A percentile compares a stretch with the other conserved stretches of the same genome.
Evolutionary conservation across 2,888 invertebrate species (phyloP).

Genomic region (Pomacea canaliculata): DNA sequence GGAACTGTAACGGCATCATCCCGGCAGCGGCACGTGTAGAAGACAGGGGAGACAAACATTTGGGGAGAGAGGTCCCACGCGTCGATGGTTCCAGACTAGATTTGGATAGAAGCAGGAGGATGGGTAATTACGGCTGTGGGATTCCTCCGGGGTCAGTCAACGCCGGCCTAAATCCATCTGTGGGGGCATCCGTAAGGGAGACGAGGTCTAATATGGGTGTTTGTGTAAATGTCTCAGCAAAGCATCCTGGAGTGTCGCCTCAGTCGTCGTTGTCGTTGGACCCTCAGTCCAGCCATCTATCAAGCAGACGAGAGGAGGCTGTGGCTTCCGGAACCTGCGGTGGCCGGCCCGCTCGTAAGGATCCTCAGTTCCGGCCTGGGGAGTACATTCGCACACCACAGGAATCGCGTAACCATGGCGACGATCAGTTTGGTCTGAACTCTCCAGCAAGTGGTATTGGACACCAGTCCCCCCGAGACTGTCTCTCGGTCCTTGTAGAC

Average conservation of each 20-base stretch:
- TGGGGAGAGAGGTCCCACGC: neutral
- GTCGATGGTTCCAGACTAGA: neutral
- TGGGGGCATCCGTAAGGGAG: no score
- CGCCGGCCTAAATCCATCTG: neutral
- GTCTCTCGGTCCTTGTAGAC: no score
- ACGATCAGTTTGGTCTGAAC: neutral
- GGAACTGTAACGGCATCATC: slow-evolving; percentile 23
- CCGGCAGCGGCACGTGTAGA: neutral
- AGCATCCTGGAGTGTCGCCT: no score
- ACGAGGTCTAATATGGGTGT: no score
- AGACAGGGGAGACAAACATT: neutral
- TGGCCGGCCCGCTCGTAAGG: slow-evolving; percentile 1
- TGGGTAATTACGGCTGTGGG: neutral
- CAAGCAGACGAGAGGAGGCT: no score
- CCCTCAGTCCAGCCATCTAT: no score
- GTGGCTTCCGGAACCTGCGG: no score
- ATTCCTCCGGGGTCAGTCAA: neutral
- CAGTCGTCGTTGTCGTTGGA: no score
- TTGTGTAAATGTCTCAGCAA: no score
- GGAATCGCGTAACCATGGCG: neutral
- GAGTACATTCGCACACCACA: slow-evolving; percentile 2
- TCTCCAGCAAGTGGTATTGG: no score
- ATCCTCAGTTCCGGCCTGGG: slow-evolving; percentile 3
- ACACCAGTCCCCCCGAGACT: no score
- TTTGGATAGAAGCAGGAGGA: neutral